These are phyloP conservation scores for Neelides sp. DNA, from an alignment of 1,140 invertebrate species.

Conservation along the genomic window DNA sequence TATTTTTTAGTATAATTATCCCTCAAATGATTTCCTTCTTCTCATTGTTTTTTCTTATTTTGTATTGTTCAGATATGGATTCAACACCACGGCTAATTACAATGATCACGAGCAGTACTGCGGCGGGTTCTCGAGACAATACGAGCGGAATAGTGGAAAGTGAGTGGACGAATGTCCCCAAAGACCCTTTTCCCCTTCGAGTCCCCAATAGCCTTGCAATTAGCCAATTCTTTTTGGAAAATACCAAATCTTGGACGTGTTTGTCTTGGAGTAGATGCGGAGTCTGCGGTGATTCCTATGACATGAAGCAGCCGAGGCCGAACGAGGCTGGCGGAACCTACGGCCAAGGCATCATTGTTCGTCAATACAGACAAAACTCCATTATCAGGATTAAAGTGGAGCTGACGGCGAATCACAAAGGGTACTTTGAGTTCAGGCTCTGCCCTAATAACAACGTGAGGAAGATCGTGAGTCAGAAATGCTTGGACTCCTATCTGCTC, in stretches of 20 bases:
- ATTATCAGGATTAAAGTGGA: slow-evolving; percentile 59
- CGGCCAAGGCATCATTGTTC: slow-evolving; percentile 59
- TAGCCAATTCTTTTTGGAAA: not conserved
- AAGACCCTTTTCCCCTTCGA: too few species aligned
- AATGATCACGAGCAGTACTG: slow-evolving; percentile 83
- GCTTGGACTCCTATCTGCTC: slow-evolving; percentile 59
- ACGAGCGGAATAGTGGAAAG: slow-evolving; percentile 56
- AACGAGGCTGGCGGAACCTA: slow-evolving; percentile 76
- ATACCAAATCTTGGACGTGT: not conserved
- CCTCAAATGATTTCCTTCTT: too few species aligned
- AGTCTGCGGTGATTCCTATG: slow-evolving; percentile 61
- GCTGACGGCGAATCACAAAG: slow-evolving; percentile 52
- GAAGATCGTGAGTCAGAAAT: slow-evolving; percentile 49
- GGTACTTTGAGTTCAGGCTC: slow-evolving; percentile 75
- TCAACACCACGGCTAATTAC: slow-evolving; percentile 53
- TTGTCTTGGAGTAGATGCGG: not conserved
- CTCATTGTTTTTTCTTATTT: slow-evolving; percentile 6
- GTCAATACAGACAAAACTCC: slow-evolving; percentile 53
- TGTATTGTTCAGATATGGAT: slow-evolving; percentile 41
- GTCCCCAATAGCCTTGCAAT: too few species aligned
- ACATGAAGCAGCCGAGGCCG: slow-evolving; percentile 51
- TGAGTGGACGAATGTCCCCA: slow-evolving; percentile 48
- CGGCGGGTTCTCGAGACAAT: slow-evolving; percentile 68
- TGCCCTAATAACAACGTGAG: slow-evolving; percentile 50
- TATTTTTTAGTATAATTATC: too few species aligned